These are phyloP conservation scores for Tinamus major DNA, from an alignment of 2,797 vertebrate species.

Conservation along the genomic window DNA sequence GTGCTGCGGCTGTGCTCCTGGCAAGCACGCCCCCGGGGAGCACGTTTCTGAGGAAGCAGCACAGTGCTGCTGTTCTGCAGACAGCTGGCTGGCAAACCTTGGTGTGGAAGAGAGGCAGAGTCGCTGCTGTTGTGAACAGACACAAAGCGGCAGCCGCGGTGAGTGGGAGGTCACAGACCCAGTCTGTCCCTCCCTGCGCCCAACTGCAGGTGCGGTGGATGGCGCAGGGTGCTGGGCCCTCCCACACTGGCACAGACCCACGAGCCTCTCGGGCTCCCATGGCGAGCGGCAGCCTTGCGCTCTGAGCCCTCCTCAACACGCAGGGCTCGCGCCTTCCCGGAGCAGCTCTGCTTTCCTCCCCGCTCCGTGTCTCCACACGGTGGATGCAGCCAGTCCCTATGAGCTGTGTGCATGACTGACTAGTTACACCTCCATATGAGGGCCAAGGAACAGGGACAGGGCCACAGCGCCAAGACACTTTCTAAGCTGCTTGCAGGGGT, in stretches of 20 bases:
- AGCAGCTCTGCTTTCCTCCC: neutral
- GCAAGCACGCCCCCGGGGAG: neutral
- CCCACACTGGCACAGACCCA: neutral
- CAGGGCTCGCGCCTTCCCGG: neutral
- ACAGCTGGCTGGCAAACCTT: neutral
- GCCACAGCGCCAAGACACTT: neutral
- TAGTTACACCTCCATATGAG: neutral
- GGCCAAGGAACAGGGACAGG: neutral
- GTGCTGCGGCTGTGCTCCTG: neutral
- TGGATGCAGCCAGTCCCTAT: neutral
- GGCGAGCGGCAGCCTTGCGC: neutral
- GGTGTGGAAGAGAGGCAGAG: neutral
- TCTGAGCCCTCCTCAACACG: neutral
- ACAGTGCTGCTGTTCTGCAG: neutral
- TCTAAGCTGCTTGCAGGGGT: neutral
- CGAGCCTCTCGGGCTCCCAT: neutral
- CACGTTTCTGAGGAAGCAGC: too few species aligned
- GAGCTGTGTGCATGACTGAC: neutral
- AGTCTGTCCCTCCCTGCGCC: neutral
- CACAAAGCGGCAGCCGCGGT: too few species aligned
- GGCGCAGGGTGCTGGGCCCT: too few species aligned
- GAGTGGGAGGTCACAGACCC: neutral
- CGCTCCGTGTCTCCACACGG: neutral
- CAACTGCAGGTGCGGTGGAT: too few species aligned
- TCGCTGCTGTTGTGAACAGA: too few species aligned